These are phyloP conservation scores for Mustela lutreola DNA, from an alignment of 2,113 vertebrate species.

Conservation along the genomic window DNA sequence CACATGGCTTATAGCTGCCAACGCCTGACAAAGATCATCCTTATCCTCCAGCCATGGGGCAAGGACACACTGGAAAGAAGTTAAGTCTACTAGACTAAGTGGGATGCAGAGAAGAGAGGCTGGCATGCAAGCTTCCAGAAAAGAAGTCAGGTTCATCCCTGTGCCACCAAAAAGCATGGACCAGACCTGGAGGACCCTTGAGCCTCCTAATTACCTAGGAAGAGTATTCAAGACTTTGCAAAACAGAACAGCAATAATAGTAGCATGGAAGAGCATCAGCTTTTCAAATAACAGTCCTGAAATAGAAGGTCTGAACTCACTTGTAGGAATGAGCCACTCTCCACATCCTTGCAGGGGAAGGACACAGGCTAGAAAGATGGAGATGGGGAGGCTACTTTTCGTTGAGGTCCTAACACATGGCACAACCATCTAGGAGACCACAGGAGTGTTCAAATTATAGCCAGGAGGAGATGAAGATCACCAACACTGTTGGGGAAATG, in stretches of 20 bases:
- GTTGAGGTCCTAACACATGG: not conserved
- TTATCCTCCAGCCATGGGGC: not conserved
- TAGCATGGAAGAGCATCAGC: not conserved
- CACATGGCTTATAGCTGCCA: fast-evolving
- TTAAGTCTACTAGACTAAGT: not conserved
- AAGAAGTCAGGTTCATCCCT: not conserved
- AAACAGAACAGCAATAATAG: not conserved
- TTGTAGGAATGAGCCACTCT: not conserved
- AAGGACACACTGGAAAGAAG: not conserved
- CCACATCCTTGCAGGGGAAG: fast-evolving
- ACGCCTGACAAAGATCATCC: not conserved
- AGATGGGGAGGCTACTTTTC: no score
- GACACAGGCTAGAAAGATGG: not conserved
- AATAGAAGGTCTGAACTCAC: not conserved
- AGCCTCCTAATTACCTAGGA: not conserved
- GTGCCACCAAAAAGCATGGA: not conserved
- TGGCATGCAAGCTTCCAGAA: not conserved
- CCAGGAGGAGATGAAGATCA: slow-evolving; percentile 57
- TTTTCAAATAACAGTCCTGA: not conserved
- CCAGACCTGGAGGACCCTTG: not conserved
- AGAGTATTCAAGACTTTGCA: not conserved
- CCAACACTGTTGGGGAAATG: slow-evolving; percentile 6
- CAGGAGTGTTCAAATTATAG: not conserved
- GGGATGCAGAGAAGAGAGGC: not conserved
- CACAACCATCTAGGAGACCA: not conserved